phyloP scores from a whole-genome alignment of 1,140 invertebrate species.

The Diorhabda sublineata region DNA sequence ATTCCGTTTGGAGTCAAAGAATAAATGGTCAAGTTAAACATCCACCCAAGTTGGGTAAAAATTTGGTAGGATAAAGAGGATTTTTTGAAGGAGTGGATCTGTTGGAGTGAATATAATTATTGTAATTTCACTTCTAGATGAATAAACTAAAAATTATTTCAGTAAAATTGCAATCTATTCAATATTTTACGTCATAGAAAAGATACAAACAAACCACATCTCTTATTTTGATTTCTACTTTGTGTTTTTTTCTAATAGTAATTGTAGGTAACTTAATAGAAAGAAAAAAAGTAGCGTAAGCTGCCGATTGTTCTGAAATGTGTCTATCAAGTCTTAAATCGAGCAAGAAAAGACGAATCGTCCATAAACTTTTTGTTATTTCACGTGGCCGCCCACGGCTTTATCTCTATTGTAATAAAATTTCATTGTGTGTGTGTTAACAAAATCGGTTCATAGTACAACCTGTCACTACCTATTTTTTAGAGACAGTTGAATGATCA shows the following conservation, averaged over 20 bases:
- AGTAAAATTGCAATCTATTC: too few species aligned
- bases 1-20: too few species aligned
- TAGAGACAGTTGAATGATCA: not conserved
- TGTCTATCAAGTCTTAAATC: conserved; percentile 1
- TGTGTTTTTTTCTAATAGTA: not conserved
- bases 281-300: not conserved
- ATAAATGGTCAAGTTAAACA: too few species aligned
- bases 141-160: too few species aligned
- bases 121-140: too few species aligned
- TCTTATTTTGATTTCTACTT: not conserved
- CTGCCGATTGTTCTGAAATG: not conserved
- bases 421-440: not conserved
- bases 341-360: not conserved
- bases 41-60: too few species aligned
- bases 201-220: not conserved
- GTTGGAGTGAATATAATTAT: too few species aligned
- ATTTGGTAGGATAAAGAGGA: too few species aligned
- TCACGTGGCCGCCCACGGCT: not conserved
- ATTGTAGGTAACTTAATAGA: not conserved
- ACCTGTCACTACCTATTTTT: not conserved
- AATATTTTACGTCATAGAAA: too few species aligned
- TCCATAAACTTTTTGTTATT: not conserved
- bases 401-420: not conserved
- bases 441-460: not conserved
- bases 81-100: too few species aligned